Conservation (phyloP, 2,888 invertebrate genomes). For the Timandra comae region DNA sequence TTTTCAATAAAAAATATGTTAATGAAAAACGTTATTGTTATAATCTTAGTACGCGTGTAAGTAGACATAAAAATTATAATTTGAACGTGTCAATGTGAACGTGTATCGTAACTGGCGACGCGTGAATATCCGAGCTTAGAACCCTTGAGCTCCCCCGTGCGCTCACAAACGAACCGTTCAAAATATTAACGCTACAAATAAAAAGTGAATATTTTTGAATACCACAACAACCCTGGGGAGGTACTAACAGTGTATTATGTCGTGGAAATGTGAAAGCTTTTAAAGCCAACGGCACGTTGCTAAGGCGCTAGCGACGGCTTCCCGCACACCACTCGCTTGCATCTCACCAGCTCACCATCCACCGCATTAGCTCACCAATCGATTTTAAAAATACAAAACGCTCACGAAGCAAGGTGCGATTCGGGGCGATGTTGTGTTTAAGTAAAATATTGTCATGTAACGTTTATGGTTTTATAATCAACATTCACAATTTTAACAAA, state of each 20-base stretch:
- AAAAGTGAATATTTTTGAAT: constrained; percentile 73
- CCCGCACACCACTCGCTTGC: constrained; percentile 33
- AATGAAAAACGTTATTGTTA: too few relatives aligned
- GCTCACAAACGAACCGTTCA: constrained; percentile 39
- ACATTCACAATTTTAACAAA: too few relatives aligned
- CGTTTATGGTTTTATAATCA: background rate
- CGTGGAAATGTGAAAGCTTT: constrained; percentile 72
- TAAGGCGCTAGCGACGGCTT: constrained; percentile 57
- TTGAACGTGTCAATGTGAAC: constrained; percentile 31
- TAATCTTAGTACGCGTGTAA: too few relatives aligned
- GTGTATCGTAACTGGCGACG: constrained; percentile 43
- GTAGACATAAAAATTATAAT: constrained; percentile 5
- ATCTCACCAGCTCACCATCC: constrained; percentile 28
- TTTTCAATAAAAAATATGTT: too few relatives aligned
- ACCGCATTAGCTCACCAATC: constrained; percentile 56
- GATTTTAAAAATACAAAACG: constrained; percentile 37
- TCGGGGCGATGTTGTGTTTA: background rate
- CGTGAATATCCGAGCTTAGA: constrained; percentile 62
- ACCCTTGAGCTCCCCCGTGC: constrained; percentile 44
- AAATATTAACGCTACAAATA: constrained; percentile 60
- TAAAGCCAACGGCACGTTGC: constrained; percentile 60
- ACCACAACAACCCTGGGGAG: constrained; percentile 41
- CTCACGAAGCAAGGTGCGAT: background rate
- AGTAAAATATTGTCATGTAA: background rate
- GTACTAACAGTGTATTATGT: constrained; percentile 70